Evolutionary conservation across 2,797 vertebrate species (phyloP), one percentile per base, ranked within the genome.

Genomic region (Sebastolobus altivelis): DNA sequence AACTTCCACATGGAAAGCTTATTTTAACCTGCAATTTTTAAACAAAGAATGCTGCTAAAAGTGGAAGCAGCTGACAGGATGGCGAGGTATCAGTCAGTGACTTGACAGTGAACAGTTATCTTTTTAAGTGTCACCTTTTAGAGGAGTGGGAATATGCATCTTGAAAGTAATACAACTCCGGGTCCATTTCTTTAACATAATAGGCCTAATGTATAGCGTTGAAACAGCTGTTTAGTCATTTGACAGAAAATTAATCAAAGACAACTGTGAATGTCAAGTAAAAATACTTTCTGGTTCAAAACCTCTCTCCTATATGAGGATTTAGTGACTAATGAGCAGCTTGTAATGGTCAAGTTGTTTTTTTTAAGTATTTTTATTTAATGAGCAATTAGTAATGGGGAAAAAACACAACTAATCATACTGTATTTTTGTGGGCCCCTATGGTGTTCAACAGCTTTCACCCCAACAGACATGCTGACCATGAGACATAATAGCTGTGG

Each of bases 141-240:
- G 35, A 4, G 1, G 14, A 59, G 1, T 49, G 14, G 2, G 43
- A 46, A 46, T 31, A 27, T 40, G 2, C 11, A 60, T 58, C 35
- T 12, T 63, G 46, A 5, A 5, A 22, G 9, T 16, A 4, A 22
- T 11, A 13, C 38, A n/a, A 12, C 18, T 14, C 5, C 29, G 18
- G 27, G 4, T 56, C 46, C 3, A 3, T 63, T 65, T 73, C 25
- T 86, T 72, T 25, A 61, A 58, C 20, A 59, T 60, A 31, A 75
- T 37, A 7, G 22, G 16, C 11, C 8, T 8, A 31, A 13, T 31
- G 12, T 38, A 18, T 11, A 18, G 8, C 40, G 2, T 38, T 3
- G 22, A 46, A 31, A 25, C 18, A 33, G 4, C 25, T 52, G 58
- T 74, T 33, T 52, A 37, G 16, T 61, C 2, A 54, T 58, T 37